Base-by-base conservation (phyloP, 2,113 vertebrate species). In the Tauraco erythrolophus region DNA sequence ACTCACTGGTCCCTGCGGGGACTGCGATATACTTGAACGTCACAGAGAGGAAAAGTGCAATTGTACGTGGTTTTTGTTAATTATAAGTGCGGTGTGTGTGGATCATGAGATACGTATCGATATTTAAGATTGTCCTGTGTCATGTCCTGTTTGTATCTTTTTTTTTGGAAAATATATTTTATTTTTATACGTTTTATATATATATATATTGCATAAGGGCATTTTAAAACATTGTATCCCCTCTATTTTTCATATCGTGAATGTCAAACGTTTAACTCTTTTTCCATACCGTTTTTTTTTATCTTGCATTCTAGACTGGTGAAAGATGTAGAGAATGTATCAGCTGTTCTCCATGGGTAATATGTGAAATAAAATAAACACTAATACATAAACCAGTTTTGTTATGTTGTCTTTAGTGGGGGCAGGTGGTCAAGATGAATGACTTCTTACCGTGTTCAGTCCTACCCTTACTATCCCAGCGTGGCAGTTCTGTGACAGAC, bases 21-120 rank as follows among this genome's bases (percentile, higher is more conserved):
- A 98, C 98, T 98, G 98, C 98, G 96, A 96, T 97, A 98, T 99
- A 99, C 99, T 99, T 99, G 99, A 99, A 99, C 96, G 98, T 98
- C 97, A 99, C 98, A 99, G 98, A 97, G 99, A 98, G 99, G 98
- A 98, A 98, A 99, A 98, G 99, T 99, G 99, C 99, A 99, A 99
- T 99, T 98, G 97, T 96, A 94, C 84, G 85, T 93, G 85, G 88
- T 83, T 90, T 72, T 93, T 48, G 96, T 95, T 95, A 97, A 97
- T 84, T 96, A 25, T 97, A 92, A 94, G 95, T 98, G 98, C 98
- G 97, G 91, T 99, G 98, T 99, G 98, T 98, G 98, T 97, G 96
- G 86, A 91, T 99, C 98, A 96, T 96, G 96, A 98, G 97, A 96
- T 97, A 97, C 97, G 98, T 99, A 98, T 96, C 82, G 91, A 95